Percentiles rank a stretch among this genome's conserved stretches.
Conservation (phyloP, 2,888 invertebrate species). For the Cheilosia soror region DNA sequence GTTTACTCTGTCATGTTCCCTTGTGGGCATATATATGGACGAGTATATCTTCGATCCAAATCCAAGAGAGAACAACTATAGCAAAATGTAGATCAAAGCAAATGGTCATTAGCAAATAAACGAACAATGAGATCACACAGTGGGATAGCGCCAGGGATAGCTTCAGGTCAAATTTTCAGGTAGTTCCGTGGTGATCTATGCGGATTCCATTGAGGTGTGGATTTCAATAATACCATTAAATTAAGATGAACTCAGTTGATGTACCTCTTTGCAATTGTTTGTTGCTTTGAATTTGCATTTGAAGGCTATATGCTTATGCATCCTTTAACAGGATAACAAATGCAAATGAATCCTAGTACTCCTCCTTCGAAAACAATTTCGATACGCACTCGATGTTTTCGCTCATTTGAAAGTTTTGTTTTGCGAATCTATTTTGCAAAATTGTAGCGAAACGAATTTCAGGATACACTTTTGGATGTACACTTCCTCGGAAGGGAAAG, state of each 20-base stretch:
- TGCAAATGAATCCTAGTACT: constrained; percentile 37
- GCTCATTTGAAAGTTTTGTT: constrained; percentile 45
- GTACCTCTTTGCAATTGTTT: constrained; percentile 50
- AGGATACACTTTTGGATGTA: neutral
- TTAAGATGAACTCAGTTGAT: constrained; percentile 63
- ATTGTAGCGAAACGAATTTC: constrained; percentile 66
- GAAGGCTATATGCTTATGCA: constrained; percentile 34
- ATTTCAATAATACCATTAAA: constrained; percentile 70
- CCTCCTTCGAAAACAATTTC: constrained; percentile 48
- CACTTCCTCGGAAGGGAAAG: constrained; percentile 25
- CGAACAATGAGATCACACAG: constrained; percentile 58
- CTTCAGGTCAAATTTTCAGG: constrained; percentile 8
- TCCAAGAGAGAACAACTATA: constrained; percentile 19
- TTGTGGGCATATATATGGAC: neutral
- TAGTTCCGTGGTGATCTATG: constrained; percentile 15
- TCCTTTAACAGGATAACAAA: constrained; percentile 57
- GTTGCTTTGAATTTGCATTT: constrained; percentile 43
- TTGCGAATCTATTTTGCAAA: constrained; percentile 59
- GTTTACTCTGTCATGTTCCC: constrained; percentile 21
- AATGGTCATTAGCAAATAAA: constrained; percentile 58
- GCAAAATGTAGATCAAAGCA: constrained; percentile 35
- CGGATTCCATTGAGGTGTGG: constrained; percentile 56
- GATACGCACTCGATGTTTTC: constrained; percentile 57
- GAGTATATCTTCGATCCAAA: constrained; percentile 2
- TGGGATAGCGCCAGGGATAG: constrained; percentile 59